A percentile compares a stretch with the other conserved stretches of the same genome.
phyloP scores from a whole-genome alignment of 2,113 vertebrate genomes.

The Hippolais icterina region DNA sequence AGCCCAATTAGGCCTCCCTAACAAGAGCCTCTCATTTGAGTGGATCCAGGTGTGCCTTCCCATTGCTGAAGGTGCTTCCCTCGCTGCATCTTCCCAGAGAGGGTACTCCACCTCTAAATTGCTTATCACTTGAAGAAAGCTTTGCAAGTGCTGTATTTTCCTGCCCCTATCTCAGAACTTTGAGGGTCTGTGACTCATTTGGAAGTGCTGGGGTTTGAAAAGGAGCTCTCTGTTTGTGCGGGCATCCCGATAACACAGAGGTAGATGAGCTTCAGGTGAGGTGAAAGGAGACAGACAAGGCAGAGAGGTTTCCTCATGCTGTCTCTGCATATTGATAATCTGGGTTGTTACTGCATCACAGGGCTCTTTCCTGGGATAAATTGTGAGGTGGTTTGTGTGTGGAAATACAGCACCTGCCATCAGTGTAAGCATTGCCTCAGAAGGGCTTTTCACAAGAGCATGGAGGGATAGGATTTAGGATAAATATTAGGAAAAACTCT shows the following conservation, averaged over 20 bases:
- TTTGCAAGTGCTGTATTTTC: background rate
- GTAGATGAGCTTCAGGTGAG: background rate
- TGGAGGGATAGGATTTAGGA: background rate
- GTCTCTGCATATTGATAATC: background rate
- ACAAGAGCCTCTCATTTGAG: background rate
- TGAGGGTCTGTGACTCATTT: background rate
- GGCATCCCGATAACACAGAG: background rate
- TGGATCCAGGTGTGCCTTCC: conserved; percentile 25
- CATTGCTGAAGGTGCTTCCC: background rate
- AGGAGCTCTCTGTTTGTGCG: background rate
- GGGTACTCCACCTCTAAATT: background rate
- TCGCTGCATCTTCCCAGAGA: background rate
- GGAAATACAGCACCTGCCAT: background rate
- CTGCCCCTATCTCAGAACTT: background rate
- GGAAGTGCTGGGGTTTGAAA: background rate
- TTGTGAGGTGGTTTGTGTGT: background rate
- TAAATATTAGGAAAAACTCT: background rate
- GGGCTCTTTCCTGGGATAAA: background rate
- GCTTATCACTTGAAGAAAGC: background rate
- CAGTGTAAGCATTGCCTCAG: background rate
- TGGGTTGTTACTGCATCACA: background rate
- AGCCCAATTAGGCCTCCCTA: conserved; percentile 5
- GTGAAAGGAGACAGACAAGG: background rate
- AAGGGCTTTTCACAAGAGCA: background rate
- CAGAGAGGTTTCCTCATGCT: fast-evolving